Base-by-base conservation (phyloP, 2,888 invertebrate genomes). In the Lithophane semibrunnea region DNA sequence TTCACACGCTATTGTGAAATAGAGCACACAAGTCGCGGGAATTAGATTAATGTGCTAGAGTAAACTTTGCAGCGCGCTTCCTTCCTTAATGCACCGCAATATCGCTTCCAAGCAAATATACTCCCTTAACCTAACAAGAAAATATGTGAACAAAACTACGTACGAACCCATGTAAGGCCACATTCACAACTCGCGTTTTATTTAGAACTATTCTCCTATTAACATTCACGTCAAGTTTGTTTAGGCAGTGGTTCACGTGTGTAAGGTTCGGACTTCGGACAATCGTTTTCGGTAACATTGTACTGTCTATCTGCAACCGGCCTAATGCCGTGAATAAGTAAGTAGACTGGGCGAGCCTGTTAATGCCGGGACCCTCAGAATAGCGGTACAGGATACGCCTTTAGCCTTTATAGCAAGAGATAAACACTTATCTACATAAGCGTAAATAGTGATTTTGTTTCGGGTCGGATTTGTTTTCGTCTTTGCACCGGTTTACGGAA, bases 301-400 rank as follows among this genome's bases (percentile, higher is more conserved):
- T 83, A 72, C 81, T 73, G 80, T 82, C 83, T 86, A 84, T 89
- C 81, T 88, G 83, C 49, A 87, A 83, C 77, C 84, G 80, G 72
- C 80, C 85, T 88, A 90, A 90, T 88, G 77, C 83, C 52, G 81
- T 90, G 87, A 90, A 90, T 90, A 89, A 89, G 83, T 90, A 90
- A 90, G 86, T 82, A 82, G 84, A 81, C 82, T 80, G 79, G 77
- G 82, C 73, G 72, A 81, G 83, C 73, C 85, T 77, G 87, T 88
- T 88, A 88, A 90, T 85, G 85, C 68, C 47, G 66, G 82, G 37
- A 71, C 84, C 79, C 82, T 73, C 60, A 76, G 67, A 80, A 86
- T 88, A 83, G 79, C 74, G 82, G 86, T 78, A 79, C 67, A 75
- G 73, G 77, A 81, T 82, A 80, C 80, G 79, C 76, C 84, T 86